These are phyloP conservation scores for Oplegnathus fasciatus DNA, from an alignment of 2,113 vertebrate genomes.

Conservation along the genomic window DNA sequence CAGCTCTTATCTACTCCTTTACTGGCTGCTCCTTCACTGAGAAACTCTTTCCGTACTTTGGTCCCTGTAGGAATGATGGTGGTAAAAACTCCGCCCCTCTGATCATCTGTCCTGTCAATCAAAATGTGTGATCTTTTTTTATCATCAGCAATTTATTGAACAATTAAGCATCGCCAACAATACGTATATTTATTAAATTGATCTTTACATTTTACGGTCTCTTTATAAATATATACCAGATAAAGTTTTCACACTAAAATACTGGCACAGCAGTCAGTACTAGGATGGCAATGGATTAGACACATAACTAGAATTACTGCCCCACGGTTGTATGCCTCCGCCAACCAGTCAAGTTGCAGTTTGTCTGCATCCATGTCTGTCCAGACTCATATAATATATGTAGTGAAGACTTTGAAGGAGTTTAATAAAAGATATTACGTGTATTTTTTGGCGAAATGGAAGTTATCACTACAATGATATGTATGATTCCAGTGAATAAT, in stretches of 20 bases:
- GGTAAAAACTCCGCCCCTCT: conserved; percentile 22
- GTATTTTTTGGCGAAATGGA: no score
- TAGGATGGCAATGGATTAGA: neutral
- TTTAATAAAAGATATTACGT: no score
- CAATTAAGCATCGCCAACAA: neutral
- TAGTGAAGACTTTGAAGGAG: no score
- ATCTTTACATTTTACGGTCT: neutral
- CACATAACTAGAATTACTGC: no score
- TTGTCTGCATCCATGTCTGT: no score
- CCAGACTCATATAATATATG: no score
- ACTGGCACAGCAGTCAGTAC: neutral
- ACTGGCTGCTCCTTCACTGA: conserved; percentile 26
- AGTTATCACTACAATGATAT: no score
- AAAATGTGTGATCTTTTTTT: conserved; percentile 1
- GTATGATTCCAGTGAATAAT: no score
- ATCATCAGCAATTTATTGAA: neutral
- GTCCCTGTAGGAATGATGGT: neutral
- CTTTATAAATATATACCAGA: neutral
- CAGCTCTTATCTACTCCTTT: conserved; percentile 33
- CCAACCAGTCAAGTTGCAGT: no score
- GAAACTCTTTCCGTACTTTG: conserved; percentile 27
- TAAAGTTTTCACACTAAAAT: neutral
- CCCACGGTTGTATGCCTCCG: no score
- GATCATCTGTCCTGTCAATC: conserved; percentile 17
- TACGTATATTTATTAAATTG: no score